Conservation (phyloP, 2,113 vertebrate genomes). For the Lophotis ruficrista region DNA sequence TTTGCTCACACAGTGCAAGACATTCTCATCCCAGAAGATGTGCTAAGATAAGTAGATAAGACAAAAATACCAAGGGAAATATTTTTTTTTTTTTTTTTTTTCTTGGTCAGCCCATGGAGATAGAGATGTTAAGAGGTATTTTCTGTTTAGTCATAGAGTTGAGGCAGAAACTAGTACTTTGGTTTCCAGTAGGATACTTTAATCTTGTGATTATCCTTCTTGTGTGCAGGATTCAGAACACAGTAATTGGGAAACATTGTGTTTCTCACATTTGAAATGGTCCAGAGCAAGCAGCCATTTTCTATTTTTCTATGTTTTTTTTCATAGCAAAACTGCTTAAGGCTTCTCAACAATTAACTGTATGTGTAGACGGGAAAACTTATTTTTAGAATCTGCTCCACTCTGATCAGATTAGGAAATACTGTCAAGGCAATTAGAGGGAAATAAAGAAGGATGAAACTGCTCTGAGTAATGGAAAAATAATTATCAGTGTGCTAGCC, state of each 20-base stretch:
- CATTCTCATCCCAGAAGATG: not conserved
- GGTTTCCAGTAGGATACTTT: not conserved
- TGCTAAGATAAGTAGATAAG: not conserved
- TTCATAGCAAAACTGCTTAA: not conserved
- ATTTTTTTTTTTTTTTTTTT: not conserved
- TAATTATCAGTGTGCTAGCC: conserved; percentile 3
- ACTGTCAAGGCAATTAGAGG: conserved; percentile 4
- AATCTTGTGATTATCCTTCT: not conserved
- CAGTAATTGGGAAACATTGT: not conserved
- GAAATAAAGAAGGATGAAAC: conserved; percentile 39
- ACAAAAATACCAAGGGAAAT: not conserved
- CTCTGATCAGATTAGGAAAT: conserved; percentile 17
- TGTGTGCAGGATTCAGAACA: not conserved
- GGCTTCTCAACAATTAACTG: not conserved
- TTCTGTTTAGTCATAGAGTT: not conserved
- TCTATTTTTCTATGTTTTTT: not conserved
- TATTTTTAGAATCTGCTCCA: not conserved
- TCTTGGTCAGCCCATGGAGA: not conserved
- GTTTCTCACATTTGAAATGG: not conserved
- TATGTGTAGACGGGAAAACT: not conserved
- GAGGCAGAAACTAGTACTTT: not conserved
- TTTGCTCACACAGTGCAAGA: not conserved
- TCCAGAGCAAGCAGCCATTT: not conserved
- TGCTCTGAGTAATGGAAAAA: conserved; percentile 43
- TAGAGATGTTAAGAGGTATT: not conserved